Evolutionary conservation across 2,797 vertebrate genomes (phyloP), one percentile per base, ranked within the genome.

Genomic region (Mormyrops attenuatus): DNA sequence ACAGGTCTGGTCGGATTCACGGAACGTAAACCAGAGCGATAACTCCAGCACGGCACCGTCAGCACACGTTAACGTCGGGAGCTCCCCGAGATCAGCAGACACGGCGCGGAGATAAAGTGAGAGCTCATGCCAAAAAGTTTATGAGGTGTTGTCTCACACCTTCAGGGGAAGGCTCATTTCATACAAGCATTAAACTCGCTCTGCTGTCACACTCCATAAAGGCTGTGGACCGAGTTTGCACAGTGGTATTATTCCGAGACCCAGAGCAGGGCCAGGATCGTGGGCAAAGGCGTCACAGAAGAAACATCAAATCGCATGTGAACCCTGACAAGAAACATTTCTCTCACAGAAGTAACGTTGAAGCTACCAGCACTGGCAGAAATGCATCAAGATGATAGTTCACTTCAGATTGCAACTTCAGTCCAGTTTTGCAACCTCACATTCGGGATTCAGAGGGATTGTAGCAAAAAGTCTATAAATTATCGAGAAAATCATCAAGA

Each of bases 141-240:
- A 47, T 8, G 44, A 50, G 47, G 47, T 85, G 47, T 49, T 85
- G 47, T 85, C 80, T 85, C 47, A 49, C 82, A 30, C 47, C 82
- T 85, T 49, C 26, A 57, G 34, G 15, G 26, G 9, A 88, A 53
- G 57, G 17, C 30, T 38, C 50, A 88, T 57, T 88, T 57, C 86
- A 88, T 55, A 63, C 13, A 15, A 30, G 22, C 86, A 88, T 88
- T 41, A 38, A 88, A 30, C 49, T 88, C 13, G 3, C 52, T 88
- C 20, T 30, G 20, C 52, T 85, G 82, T 85, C 82, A 50, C n/a
- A 85, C 41, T 85, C 22, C 82, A 85, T 85, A 85, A 85, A 85
- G 44, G 73, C 20, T 80, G 73, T 20, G 17, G 38, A 30, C 47
- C 49, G 22, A 22, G 82, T 85, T 13, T 49, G n/a, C 41, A 44